Percentiles rank a stretch among this genome's conserved stretches.
Evolutionary conservation across 1,140 invertebrate genomes (phyloP).

Genomic region (Pseudomyrmex sp.): DNA sequence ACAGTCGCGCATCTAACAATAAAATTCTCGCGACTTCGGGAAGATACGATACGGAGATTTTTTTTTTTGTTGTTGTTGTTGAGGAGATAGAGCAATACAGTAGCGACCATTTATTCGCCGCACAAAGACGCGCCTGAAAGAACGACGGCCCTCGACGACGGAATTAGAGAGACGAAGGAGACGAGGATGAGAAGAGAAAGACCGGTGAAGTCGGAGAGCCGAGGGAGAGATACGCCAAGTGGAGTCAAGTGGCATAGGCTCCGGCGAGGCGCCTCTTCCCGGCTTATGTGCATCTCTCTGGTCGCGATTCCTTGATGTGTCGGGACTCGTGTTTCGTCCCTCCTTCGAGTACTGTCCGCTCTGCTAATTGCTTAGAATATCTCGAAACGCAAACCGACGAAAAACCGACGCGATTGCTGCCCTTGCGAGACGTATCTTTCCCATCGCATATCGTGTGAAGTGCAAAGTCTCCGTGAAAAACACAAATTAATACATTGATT

Average conservation of each 20-base stretch:
- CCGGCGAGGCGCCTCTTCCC: slow-evolving; percentile 55
- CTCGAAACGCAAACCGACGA: not conserved
- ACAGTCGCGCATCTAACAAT: not conserved
- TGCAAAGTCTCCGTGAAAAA: not conserved
- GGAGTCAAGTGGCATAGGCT: slow-evolving; percentile 80
- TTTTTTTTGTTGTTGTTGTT: not conserved
- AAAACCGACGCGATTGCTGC: not conserved
- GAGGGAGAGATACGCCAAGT: slow-evolving; percentile 70
- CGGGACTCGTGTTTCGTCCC: not conserved
- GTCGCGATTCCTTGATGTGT: slow-evolving; percentile 16
- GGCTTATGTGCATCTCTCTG: slow-evolving; percentile 16
- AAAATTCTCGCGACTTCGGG: slow-evolving; percentile 21
- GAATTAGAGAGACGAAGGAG: not conserved
- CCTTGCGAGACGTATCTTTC: not conserved
- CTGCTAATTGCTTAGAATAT: not conserved
- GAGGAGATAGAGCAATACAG: slow-evolving; percentile 18
- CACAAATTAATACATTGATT: too few relatives aligned
- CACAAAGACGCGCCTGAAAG: slow-evolving; percentile 43
- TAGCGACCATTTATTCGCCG: slow-evolving; percentile 33
- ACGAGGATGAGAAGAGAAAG: slow-evolving; percentile 1
- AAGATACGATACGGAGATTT: not conserved
- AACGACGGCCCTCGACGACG: not conserved
- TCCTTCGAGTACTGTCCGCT: not conserved
- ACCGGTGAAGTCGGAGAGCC: not conserved
- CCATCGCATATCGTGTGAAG: not conserved